Evolutionary conservation across 2,888 invertebrate species (phyloP).

Genomic region (Caenorhabditis sp.): DNA sequence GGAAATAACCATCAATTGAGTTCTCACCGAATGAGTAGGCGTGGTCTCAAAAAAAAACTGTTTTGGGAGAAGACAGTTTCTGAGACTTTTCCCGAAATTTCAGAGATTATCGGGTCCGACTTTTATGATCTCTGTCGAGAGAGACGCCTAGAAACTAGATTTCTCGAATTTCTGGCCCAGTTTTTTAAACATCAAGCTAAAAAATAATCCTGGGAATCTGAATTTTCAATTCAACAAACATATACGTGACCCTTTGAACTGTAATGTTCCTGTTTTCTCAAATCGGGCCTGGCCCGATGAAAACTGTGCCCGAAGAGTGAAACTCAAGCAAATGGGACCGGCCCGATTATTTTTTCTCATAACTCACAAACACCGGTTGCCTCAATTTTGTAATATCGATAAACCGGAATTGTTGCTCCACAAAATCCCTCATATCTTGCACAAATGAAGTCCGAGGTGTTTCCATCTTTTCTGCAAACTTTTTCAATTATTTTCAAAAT

Average conservation of each 20-base stretch:
- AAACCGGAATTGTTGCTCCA: conserved; percentile 57
- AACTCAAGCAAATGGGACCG: too few relatives aligned
- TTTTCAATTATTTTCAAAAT: background rate
- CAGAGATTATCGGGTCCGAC: background rate
- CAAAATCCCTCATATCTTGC: conserved; percentile 39
- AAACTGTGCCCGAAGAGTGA: too few relatives aligned
- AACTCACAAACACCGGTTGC: conserved; percentile 51
- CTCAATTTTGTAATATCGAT: conserved; percentile 49
- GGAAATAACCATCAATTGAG: conserved; percentile 41
- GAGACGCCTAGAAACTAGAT: too few relatives aligned
- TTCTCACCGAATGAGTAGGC: conserved; percentile 53
- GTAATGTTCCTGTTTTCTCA: too few relatives aligned
- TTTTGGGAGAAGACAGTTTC: too few relatives aligned
- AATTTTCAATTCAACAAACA: too few relatives aligned
- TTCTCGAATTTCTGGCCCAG: too few relatives aligned
- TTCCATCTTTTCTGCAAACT: conserved; percentile 8
- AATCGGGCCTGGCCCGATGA: too few relatives aligned
- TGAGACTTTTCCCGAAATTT: background rate
- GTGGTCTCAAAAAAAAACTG: conserved; percentile 47
- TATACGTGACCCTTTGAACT: too few relatives aligned
- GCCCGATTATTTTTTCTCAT: too few relatives aligned
- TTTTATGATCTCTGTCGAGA: background rate
- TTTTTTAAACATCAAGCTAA: too few relatives aligned
- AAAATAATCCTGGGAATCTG: too few relatives aligned
- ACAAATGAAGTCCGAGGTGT: conserved; percentile 16